phyloP scores from a whole-genome alignment of 2,113 vertebrate genomes.

The Dipodomys stephensi region DNA sequence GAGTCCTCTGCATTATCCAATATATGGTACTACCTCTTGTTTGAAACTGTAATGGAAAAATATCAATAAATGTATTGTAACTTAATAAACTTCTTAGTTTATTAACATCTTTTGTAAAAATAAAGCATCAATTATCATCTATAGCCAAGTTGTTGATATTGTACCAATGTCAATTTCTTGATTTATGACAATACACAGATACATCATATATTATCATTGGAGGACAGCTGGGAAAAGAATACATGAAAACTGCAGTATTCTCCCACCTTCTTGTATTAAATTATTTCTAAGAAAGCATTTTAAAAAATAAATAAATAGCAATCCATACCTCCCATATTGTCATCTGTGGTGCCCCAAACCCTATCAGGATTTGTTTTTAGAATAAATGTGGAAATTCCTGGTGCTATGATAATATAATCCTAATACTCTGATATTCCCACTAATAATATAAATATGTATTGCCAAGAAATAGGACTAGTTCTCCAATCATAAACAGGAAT shows the following conservation, averaged over 20 bases:
- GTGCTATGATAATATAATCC: too few relatives aligned
- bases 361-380: too few relatives aligned
- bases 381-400: too few relatives aligned
- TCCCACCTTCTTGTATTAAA: not conserved
- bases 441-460: too few relatives aligned
- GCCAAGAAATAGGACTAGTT: too few relatives aligned
- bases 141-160: slow-evolving; percentile 2
- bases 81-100: not conserved
- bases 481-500: too few relatives aligned
- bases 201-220: not conserved
- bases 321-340: too few relatives aligned
- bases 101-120: slow-evolving; percentile 11
- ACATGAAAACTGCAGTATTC: not conserved
- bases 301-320: too few relatives aligned
- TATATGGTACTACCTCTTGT: not conserved
- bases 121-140: not conserved
- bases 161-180: not conserved
- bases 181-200: not conserved
- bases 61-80: not conserved
- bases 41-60: not conserved
- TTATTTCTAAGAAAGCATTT: not conserved
- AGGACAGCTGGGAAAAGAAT: not conserved
- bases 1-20: not conserved
- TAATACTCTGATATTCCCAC: too few relatives aligned
- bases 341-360: too few relatives aligned